These are phyloP conservation scores for Micromussa lordhowensis DNA, from an alignment of 92 coral and sea anemone species.

Conservation along the genomic window DNA sequence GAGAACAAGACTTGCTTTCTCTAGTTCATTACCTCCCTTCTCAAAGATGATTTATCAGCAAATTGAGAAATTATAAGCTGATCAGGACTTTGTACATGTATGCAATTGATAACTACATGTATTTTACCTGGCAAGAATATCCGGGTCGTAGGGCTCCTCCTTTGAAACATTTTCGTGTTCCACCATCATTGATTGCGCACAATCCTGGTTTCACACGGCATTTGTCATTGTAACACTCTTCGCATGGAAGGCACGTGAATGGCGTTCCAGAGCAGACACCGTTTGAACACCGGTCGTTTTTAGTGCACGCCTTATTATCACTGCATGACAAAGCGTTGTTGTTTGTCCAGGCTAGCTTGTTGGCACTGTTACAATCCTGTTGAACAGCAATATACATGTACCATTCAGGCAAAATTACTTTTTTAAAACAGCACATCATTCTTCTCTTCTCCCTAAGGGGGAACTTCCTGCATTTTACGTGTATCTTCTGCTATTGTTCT, in stretches of 20 bases:
- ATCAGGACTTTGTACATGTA: no score
- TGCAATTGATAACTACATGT: no score
- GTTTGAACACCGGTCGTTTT: constrained; percentile 68
- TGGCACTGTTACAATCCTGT: constrained; percentile 15
- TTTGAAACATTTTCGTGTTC: constrained; percentile 56
- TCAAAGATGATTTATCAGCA: no score
- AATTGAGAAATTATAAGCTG: no score
- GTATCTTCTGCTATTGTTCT: no score
- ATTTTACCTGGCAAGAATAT: constrained; percentile 82
- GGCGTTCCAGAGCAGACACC: constrained; percentile 78
- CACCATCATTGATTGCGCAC: constrained; percentile 55
- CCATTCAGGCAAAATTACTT: no score
- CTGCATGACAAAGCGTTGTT: constrained; percentile 52
- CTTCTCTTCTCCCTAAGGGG: no score
- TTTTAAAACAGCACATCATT: no score
- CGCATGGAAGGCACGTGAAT: constrained; percentile 76
- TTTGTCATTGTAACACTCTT: constrained; percentile 65
- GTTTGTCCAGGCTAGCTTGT: constrained; percentile 36
- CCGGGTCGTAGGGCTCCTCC: constrained; percentile 62
- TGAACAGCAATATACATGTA: not conserved
- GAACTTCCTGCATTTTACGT: no score
- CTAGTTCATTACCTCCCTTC: no score
- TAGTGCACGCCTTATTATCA: constrained; percentile 76
- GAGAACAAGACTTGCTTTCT: no score
- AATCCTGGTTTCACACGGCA: constrained; percentile 76